phyloP scores from a whole-genome alignment of 2,888 invertebrate genomes.

The Leptura quadrifasciata region DNA sequence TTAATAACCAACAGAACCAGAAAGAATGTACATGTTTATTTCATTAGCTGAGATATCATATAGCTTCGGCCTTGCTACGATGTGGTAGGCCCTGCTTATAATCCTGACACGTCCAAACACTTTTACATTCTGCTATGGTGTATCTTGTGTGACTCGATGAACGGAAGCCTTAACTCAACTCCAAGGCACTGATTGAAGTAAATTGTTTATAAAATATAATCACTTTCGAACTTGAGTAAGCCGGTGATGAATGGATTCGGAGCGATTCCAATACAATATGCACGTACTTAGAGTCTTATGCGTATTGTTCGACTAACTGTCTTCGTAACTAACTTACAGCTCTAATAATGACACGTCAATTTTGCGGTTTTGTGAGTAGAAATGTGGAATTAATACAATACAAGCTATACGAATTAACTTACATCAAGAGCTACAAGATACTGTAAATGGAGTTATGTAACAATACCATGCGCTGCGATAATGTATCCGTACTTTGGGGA shows the following conservation, averaged over 20 bases:
- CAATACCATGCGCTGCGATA: constrained; percentile 8
- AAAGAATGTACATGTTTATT: no score
- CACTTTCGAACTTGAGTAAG: constrained; percentile 49
- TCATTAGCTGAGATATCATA: no score
- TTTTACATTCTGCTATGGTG: neutral
- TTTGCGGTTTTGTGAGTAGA: constrained; percentile 23
- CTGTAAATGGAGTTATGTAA: neutral
- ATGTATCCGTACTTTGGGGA: constrained; percentile 22
- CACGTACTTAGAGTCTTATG: constrained; percentile 5
- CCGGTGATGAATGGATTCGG: constrained; percentile 1
- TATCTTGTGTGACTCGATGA: constrained; percentile 1
- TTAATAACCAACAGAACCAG: no score
- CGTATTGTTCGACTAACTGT: constrained; percentile 13
- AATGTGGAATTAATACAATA: constrained; percentile 24
- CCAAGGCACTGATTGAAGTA: constrained; percentile 56
- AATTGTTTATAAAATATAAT: constrained; percentile 64
- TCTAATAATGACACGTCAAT: constrained; percentile 21
- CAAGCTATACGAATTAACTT: constrained; percentile 17
- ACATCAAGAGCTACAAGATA: constrained; percentile 17
- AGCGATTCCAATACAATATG: constrained; percentile 8
- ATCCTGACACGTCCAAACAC: neutral
- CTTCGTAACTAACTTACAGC: constrained; percentile 22
- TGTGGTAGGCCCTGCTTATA: neutral
- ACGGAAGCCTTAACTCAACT: constrained; percentile 6
- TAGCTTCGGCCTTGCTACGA: neutral